Evolutionary conservation across 2,797 vertebrate genomes (phyloP), one percentile per base, ranked within the genome.

Genomic region (Neostethus bicornis): DNA sequence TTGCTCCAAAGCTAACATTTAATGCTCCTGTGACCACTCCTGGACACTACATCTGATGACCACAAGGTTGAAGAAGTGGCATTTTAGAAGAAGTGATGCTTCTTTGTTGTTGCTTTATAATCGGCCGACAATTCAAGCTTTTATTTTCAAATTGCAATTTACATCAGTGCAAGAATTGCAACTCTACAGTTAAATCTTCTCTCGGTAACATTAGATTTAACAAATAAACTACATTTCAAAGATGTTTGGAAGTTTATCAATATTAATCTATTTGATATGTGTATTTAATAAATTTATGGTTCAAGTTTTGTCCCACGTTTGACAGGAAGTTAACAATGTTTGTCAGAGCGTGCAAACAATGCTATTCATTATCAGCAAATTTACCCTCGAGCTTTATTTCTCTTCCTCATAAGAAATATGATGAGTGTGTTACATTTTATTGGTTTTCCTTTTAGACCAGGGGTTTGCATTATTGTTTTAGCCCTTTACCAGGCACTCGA

Each of bases 1-100:
- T 87, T 43, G 35, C 57, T 81, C 71, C 58, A 79, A 85, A 86
- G 83, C 84, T 70, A 87, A 86, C 78, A 86, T 77, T 78, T 79
- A 83, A 75, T 78, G 83, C 85, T 83, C 73, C 59, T 53, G 66
- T 83, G 77, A 81, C 78, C 80, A 64, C 66, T 64, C 16, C 54
- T 70, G 79, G 62, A 77, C 64, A 59, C 61, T 49, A 14, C 48
- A 31, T 66, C 14, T 37, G 6, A 31, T 41, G 29, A 8, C 11
- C 20, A 10, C 44, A 35, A 17, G 34, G 23, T 57, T 50, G 48
- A 54, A 70, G 64, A 66, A 53, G 45, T 52, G 51, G 41, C 21
- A 34, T 73, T 50, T 51, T 28, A 51, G 35, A 53, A 39, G 25
- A 51, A 43, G 57, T 46, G 19, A 46, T 64, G 61, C 7, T 21